Evolutionary conservation across 1,140 invertebrate genomes (phyloP).

Genomic region (Cyclargus thomasi): DNA sequence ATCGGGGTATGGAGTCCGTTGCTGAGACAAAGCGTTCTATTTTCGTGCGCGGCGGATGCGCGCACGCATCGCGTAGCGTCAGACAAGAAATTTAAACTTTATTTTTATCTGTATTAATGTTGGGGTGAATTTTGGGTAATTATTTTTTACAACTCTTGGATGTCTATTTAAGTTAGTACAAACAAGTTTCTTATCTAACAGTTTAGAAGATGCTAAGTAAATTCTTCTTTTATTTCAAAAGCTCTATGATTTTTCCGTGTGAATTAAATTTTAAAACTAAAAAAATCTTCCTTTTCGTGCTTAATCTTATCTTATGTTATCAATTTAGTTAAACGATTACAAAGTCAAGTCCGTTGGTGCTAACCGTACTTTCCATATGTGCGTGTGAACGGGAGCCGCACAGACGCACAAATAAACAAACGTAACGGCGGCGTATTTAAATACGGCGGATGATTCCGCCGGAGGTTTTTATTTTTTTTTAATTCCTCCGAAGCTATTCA

Average conservation of each 20-base stretch:
- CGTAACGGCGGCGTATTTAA: conserved; percentile 24
- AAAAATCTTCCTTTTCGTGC: too few relatives aligned
- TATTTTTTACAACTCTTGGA: too few relatives aligned
- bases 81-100: conserved; percentile 19
- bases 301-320: too few relatives aligned
- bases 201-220: too few relatives aligned
- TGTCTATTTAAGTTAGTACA: too few relatives aligned
- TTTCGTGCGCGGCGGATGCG: conserved; percentile 34
- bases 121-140: too few relatives aligned
- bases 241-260: too few relatives aligned
- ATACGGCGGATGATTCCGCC: conserved; percentile 24
- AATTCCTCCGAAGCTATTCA: conserved; percentile 20
- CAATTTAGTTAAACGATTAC: too few relatives aligned
- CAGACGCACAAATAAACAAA: conserved; percentile 45
- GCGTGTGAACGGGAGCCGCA: conserved; percentile 44
- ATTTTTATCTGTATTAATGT: too few relatives aligned
- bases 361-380: conserved; percentile 38
- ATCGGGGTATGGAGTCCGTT: conserved; percentile 19
- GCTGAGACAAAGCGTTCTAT: conserved; percentile 33
- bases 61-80: conserved; percentile 27
- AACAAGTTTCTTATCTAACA: too few relatives aligned
- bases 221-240: too few relatives aligned
- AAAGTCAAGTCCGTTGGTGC: conserved; percentile 14
- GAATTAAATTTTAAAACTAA: too few relatives aligned
- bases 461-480: conserved; percentile 19